A percentile compares a stretch with the other conserved stretches of the same genome.
These are phyloP conservation scores for Leptinotarsa lineolata DNA, from an alignment of 1,140 invertebrate species.

Conservation along the genomic window DNA sequence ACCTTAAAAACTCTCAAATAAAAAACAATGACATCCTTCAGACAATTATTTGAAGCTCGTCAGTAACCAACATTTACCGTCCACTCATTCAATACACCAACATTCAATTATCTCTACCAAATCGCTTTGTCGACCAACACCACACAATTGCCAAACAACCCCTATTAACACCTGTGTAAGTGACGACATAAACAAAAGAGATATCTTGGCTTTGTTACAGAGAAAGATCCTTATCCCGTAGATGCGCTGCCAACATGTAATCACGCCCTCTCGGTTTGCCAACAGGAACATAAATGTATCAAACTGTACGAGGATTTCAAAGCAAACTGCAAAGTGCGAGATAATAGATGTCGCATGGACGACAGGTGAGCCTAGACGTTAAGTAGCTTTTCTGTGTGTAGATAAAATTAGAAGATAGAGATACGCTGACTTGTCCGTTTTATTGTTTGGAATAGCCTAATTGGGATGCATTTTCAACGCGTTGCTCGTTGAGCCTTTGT, in stretches of 20 bases:
- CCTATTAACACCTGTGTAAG: background rate
- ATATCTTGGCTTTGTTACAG: constrained; percentile 58
- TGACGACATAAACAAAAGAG: constrained; percentile 12
- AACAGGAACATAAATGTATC: constrained; percentile 74
- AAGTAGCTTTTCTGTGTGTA: background rate
- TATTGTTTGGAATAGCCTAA: background rate
- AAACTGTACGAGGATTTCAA: constrained; percentile 84
- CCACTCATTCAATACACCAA: no score
- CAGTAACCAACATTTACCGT: no score
- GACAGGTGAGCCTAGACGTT: constrained; percentile 68
- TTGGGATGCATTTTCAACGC: background rate
- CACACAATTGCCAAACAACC: background rate
- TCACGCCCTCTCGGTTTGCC: constrained; percentile 81
- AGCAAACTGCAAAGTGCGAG: constrained; percentile 78
- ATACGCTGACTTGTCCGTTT: background rate
- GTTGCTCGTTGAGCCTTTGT: background rate
- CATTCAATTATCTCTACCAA: no score
- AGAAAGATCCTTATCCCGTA: constrained; percentile 84
- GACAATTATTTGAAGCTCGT: no score
- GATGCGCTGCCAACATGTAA: constrained; percentile 86
- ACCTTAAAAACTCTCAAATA: no score
- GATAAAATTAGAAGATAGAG: constrained; percentile 19
- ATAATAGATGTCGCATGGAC: constrained; percentile 84
- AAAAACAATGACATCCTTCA: no score
- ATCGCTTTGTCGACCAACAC: no score